Percentiles rank a stretch among this genome's conserved stretches.
Conservation (phyloP, 2,113 vertebrate species). For the Laticauda laticaudata region DNA sequence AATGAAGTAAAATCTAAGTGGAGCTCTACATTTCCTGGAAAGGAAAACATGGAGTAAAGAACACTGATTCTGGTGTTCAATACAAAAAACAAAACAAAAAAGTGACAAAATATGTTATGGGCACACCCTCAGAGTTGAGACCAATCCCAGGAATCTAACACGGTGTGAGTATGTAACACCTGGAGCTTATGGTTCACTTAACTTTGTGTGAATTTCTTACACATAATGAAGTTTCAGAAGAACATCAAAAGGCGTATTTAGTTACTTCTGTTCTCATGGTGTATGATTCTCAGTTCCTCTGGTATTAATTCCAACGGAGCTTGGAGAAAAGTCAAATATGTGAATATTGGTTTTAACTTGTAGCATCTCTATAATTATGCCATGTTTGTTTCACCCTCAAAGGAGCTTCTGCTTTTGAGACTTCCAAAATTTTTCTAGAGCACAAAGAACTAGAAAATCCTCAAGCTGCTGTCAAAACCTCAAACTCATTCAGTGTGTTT, state of each 20-base stretch:
- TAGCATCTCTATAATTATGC: conserved; percentile 6
- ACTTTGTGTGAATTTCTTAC: neutral
- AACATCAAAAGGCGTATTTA: neutral
- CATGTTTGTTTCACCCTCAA: neutral
- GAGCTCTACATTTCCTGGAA: neutral
- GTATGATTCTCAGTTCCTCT: neutral
- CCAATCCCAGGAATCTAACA: neutral
- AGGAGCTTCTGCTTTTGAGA: neutral
- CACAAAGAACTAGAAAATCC: neutral
- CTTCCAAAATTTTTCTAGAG: neutral
- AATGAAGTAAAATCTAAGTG: neutral
- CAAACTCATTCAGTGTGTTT: neutral
- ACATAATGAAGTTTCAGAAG: neutral
- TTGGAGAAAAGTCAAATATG: neutral
- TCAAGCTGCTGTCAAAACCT: neutral
- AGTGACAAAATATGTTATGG: neutral
- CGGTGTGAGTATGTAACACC: neutral
- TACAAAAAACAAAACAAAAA: neutral
- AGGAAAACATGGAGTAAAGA: neutral
- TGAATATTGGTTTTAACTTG: neutral
- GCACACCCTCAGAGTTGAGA: neutral
- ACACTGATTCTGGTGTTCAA: neutral
- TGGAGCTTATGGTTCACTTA: neutral
- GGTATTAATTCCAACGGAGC: neutral
- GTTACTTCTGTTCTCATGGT: neutral